Conservation (phyloP, 2,113 vertebrate genomes). For the Suricata suricatta region DNA sequence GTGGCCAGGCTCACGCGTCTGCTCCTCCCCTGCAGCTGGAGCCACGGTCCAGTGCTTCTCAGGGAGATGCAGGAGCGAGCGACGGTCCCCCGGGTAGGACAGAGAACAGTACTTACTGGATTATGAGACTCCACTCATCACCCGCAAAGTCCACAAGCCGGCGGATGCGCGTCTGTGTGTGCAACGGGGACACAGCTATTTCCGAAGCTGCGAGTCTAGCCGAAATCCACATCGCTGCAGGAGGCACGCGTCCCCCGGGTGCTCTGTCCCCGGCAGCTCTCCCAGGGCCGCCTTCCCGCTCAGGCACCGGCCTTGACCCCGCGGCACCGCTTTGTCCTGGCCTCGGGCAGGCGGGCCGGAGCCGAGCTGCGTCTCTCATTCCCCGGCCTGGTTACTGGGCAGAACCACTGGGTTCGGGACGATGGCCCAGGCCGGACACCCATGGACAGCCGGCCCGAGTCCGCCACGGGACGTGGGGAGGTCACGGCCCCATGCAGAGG, state of each 20-base stretch:
- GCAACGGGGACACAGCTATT: neutral
- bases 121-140: neutral
- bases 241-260: rapidly evolving
- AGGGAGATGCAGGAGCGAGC: neutral
- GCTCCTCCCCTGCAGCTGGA: no score
- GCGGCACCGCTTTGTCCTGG: neutral
- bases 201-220: neutral
- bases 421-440: neutral
- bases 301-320: rapidly evolving
- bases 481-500: no score
- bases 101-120: rapidly evolving
- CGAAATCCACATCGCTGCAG: neutral
- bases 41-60: neutral
- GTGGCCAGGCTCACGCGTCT: neutral
- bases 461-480: neutral
- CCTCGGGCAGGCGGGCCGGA: neutral
- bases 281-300: rapidly evolving
- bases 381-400: neutral
- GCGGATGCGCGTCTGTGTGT: neutral
- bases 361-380: neutral
- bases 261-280: neutral
- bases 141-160: neutral
- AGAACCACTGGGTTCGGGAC: neutral
- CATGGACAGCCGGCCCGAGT: rapidly evolving
- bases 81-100: rapidly evolving